Conservation (phyloP, 2,797 vertebrate species). For the Betta splendens region DNA sequence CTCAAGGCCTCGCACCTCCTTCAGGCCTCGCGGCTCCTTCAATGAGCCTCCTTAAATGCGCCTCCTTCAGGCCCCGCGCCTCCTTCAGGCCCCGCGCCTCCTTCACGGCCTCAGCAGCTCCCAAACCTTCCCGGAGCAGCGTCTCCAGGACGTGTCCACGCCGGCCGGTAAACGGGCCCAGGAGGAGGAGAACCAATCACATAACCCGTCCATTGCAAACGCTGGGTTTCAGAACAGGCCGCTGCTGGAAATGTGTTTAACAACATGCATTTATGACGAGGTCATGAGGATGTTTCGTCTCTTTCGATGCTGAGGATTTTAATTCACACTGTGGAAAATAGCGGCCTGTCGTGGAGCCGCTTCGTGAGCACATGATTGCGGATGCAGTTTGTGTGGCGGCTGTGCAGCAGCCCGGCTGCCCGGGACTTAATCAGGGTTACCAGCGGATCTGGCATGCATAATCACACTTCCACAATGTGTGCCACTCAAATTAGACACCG, state of each 20-base stretch:
- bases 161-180: too few species aligned
- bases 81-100: too few species aligned
- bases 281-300: neutral
- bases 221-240: too few species aligned
- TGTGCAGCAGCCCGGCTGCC: neutral
- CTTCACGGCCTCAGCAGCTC: too few species aligned
- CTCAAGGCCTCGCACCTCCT: too few species aligned
- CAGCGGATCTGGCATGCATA: neutral
- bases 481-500: conserved; percentile 23
- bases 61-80: too few species aligned
- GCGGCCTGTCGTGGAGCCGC: neutral
- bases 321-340: neutral
- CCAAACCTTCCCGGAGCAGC: too few species aligned
- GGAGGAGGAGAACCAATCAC: too few species aligned
- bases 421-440: conserved; percentile 19
- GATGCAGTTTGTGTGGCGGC: neutral
- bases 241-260: conserved; percentile 7
- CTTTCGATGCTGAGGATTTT: conserved; percentile 1
- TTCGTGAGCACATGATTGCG: neutral
- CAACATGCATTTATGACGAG: conserved; percentile 8
- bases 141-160: too few species aligned
- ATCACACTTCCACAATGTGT: conserved; percentile 6
- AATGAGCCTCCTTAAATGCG: too few species aligned
- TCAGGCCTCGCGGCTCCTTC: too few species aligned
- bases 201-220: too few species aligned